Evolutionary conservation across 2,797 vertebrate species (phyloP), one percentile per base, ranked within the genome.

Genomic region (Anguilla obscura): DNA sequence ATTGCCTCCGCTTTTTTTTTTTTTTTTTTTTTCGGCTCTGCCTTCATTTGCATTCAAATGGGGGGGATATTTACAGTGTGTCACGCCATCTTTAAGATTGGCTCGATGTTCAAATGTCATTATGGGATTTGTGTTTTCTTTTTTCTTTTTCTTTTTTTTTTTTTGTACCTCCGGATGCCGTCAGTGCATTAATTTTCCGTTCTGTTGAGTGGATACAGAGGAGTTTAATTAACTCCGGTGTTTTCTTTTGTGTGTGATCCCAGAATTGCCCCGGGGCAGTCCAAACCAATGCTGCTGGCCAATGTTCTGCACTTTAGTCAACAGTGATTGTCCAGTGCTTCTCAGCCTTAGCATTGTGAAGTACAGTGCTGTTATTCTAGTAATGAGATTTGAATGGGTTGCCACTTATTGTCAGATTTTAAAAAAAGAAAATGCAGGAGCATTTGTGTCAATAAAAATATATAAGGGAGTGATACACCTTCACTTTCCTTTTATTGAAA

Each of bases 11-110:
- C 87, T 80, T 79, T 50, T 69, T 69, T 52, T 1, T 40, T 40
- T 40, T 40, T 66, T 66, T 10, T 1, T 40, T 40, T 40, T 40
- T 36, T 1, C 56, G n/a, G 88, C 45, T 66, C 74, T 36, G 21
- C 74, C 54, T 82, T 86, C 40, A 86, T 86, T 88, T 66, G 12
- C 56, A 86, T 86, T 88, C 45, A 54, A 87, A 87, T 74, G 52
- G 86, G 18, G 24, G 14, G 54, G n/a, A 54, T 79, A 36, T 66
- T 79, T 52, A 80, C 85, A 33, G 54, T 60, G 10, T 36, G 40
- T 33, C 82, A 52, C 82, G n/a, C 16, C 63, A 74, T 69, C 85
- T 60, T 63, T 66, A 69, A 86, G 79, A 82, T 82, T 48, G 79
- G 79, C 79, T 82, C 79, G 5, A n/a, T n/a, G 79, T 76, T 76